Base-by-base conservation (phyloP, 1,140 invertebrate genomes). In the Rhagoletis zephyria region DNA sequence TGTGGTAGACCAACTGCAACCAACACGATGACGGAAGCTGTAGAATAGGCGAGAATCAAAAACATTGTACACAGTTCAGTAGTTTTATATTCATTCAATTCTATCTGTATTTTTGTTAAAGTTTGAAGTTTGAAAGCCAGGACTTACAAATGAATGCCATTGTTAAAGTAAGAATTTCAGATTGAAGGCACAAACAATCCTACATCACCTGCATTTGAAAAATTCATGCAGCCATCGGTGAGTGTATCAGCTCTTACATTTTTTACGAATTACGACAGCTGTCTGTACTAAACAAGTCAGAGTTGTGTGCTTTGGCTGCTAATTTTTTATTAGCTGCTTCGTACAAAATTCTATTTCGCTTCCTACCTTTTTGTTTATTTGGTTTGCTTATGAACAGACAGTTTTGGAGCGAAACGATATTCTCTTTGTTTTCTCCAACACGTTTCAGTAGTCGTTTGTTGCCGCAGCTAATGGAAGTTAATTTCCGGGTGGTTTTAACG, bases 1-100 rank as follows among this genome's bases (percentile, higher is more conserved):
- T 81, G 74, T 81, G 74, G 74, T 81, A 30, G 48, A 81, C 74
- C 74, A 51, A 56, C 30, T 81, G 74, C 74, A 81, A 81, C 74
- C 48, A 16, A 48, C n/a, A 42, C 10, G 74, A 51, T 81, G 74
- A 81, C 74, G 48, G 45, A 81, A 56, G 74, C n/a, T 81, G 74
- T 51, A 10, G 48, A 56, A 51, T 19, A 51, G 48, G 74, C 74
- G 74, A 14, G 2, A 6, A 81, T 16, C 51, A 56, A 81, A 81
- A 56, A 30, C 30, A 56, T 7, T 12, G 6, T 56, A 56, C 9
- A 81, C 48, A 14, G 48, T 56, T 56, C n/a, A 81, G 74, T 19
- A 48, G 10, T 81, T 81, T 56, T 56, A 56, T 2, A 7, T 56
- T 56, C 30, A 30, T 30, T 30, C 30, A 30, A 30, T 30, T 30